phyloP scores from a whole-genome alignment of 2,888 invertebrate genomes.

The Dolichopus griseipennis region DNA sequence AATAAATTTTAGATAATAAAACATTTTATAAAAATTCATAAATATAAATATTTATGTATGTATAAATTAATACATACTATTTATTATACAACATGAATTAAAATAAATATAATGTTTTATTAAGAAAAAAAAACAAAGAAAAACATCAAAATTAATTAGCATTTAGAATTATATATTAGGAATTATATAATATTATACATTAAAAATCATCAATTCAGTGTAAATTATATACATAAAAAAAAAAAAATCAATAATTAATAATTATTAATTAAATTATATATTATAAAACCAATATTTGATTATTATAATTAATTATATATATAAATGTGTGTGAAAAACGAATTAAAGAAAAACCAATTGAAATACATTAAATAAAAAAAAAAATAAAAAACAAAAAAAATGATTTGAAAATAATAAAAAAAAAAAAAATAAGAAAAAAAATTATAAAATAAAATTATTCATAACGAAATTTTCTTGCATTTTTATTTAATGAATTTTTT shows the following conservation, averaged over 20 bases:
- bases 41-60: not conserved
- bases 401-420: not conserved
- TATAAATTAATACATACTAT: not conserved
- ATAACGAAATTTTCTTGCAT: not conserved
- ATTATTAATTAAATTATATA: not conserved
- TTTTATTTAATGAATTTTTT: too few relatives aligned
- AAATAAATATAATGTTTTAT: not conserved
- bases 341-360: not conserved
- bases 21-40: not conserved
- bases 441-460: slow-evolving; percentile 1
- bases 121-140: not conserved
- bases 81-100: not conserved
- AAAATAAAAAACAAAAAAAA: not conserved
- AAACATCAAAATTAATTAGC: not conserved
- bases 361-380: not conserved
- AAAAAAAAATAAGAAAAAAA: not conserved
- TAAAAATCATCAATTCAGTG: not conserved
- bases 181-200: not conserved
- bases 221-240: not conserved
- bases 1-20: not conserved
- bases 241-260: not conserved
- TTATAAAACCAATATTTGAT: not conserved
- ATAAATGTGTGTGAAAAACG: slow-evolving; percentile 2
- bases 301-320: not conserved
- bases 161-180: not conserved